Conservation (phyloP, 2,113 vertebrate genomes). For the Chlamydotis undulata region DNA sequence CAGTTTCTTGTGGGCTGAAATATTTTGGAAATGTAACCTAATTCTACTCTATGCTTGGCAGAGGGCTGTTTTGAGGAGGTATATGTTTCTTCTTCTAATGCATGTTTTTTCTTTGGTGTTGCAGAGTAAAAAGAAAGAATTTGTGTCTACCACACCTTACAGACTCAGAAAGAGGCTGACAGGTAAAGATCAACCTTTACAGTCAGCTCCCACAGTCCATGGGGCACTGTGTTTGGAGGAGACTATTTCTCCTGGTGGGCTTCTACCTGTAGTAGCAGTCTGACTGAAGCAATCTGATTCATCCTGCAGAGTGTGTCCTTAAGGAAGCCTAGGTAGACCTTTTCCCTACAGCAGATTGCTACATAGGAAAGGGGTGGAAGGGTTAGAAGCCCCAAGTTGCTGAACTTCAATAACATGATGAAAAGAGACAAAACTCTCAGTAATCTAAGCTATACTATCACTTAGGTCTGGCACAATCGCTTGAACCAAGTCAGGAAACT, state of each 20-base stretch:
- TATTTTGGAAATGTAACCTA: background rate
- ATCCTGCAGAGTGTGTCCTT: background rate
- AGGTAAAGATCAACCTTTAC: constrained; percentile 75
- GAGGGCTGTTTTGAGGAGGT: background rate
- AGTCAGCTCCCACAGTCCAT: background rate
- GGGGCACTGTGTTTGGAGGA: background rate
- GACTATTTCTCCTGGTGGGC: background rate
- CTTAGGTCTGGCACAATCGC: background rate
- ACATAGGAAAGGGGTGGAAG: background rate
- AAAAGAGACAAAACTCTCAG: background rate
- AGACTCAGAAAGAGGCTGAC: constrained; percentile 87
- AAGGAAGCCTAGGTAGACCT: background rate
- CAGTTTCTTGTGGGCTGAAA: background rate
- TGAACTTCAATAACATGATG: background rate
- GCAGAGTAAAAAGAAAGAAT: constrained; percentile 84
- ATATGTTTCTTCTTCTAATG: background rate
- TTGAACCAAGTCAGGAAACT: background rate
- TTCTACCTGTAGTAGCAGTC: background rate
- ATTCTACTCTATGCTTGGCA: background rate
- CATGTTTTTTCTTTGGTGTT: constrained; percentile 20
- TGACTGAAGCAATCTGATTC: background rate
- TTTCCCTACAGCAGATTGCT: background rate
- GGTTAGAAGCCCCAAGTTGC: background rate
- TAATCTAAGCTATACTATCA: background rate
- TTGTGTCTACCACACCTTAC: constrained; percentile 85